Base-by-base conservation (phyloP, 2,113 vertebrate species). In the Ptychochromis oligacanthus region DNA sequence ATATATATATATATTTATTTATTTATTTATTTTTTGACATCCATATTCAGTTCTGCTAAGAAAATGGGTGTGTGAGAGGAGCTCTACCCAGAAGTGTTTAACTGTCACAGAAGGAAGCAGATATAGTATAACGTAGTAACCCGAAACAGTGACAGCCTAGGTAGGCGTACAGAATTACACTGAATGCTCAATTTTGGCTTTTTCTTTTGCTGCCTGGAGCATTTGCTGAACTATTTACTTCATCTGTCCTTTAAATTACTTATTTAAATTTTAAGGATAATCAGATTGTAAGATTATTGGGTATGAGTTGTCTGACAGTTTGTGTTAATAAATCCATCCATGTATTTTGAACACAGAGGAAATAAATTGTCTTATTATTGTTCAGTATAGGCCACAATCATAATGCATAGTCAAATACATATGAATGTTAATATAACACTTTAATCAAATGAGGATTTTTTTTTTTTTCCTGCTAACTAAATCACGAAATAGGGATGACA, bases 271-370 rank as follows among this genome's bases (percentile, higher is more conserved):
- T 79, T 75, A 60, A 58, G 1, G 7, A 40, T 89, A 91, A 91
- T 92, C 62, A 52, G 84, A 81, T 82, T 85, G 77, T 28, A 74
- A 77, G 59, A 80, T 91, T 91, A 83, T 67, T 15, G 20, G 22
- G 62, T 56, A 86, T 79, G 40, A 75, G 18, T 49, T 75, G 38
- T 81, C 34, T 62, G 77, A 84, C 72, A 75, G n/a, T 83, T 90
- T 88, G 56, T 81, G 58, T 15, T 74, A 20, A 85, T 76, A 89
- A 81, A 85, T 82, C 60, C 38, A 54, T 77, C 34, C 20, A 76
- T 83, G 77, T 81, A 84, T 60, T 80, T 81, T 58, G 14, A 20
- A 5, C 2, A 76, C 38, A 49, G 7, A 22, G 2, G 14, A 14
- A 77, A 77, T 75, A 46, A 38, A 18, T 43, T 40, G 1, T 15